Evolutionary conservation across 2,797 vertebrate genomes (phyloP).

Genomic region (Gallinago solitaria): DNA sequence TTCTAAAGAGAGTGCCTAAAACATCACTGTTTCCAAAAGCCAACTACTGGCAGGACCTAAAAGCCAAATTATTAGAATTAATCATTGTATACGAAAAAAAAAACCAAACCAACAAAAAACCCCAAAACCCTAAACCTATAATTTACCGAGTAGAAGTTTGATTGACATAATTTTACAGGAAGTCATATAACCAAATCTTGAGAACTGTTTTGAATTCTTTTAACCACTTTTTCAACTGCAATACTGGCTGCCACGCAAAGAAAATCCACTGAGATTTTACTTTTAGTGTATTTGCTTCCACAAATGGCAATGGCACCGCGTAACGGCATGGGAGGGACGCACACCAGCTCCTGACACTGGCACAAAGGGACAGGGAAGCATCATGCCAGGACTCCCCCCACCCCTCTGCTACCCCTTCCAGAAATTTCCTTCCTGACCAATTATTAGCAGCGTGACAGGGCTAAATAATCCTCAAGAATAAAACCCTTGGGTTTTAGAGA

Average conservation of each 20-base stretch:
- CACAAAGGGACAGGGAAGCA: not conserved
- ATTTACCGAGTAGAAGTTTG: not conserved
- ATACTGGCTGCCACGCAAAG: not conserved
- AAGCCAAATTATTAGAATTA: not conserved
- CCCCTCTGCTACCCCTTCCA: not conserved
- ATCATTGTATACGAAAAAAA: not conserved
- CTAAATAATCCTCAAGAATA: not conserved
- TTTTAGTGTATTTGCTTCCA: not conserved
- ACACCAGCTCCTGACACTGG: rapidly evolving
- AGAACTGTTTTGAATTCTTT: not conserved
- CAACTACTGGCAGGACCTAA: not conserved
- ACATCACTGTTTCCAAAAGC: not conserved
- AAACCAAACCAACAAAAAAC: not conserved
- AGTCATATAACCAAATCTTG: not conserved
- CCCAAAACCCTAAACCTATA: not conserved
- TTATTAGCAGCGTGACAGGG: rapidly evolving
- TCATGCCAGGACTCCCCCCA: not conserved
- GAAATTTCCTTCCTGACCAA: not conserved
- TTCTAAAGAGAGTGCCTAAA: not conserved
- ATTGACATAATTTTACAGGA: not conserved
- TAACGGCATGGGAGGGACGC: rapidly evolving
- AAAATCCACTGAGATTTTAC: not conserved
- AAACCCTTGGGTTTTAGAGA: not conserved
- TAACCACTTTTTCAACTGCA: not conserved
- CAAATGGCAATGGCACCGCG: rapidly evolving